Base-by-base conservation (phyloP, 2,888 invertebrate genomes). In the Germaria angustata region DNA sequence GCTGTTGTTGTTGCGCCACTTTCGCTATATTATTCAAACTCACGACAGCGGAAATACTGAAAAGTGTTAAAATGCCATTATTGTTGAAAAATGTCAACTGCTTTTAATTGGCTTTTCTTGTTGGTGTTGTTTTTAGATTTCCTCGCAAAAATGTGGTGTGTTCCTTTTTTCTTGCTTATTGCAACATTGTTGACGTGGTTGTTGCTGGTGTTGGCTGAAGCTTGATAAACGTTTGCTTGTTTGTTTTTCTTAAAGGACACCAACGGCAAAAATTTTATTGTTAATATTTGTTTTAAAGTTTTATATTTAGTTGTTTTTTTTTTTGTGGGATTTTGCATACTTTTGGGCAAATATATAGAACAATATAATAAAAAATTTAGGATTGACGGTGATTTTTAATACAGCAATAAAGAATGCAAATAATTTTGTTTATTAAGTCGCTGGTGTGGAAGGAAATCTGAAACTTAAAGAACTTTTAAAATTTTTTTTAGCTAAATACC, bases 101-200 rank as follows among this genome's bases (percentile, higher is more conserved):
- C 77, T 84, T 84, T 84, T 84, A 84, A 84, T 84, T 84, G 84
- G 84, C 84, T 82, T 83, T 80, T 81, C 76, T 77, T 72, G 85
- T 75, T 66, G 80, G 61, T 83, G 82, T 77, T 79, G 69, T 69
- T 69, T 57, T 73, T 72, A 53, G 72, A 71, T 71, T 39, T 78
- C 65, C 68, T 63, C 11, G 34, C 49, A 49, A 68, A 72, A 77
- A 68, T 49, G 15, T n/a, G n/a, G 34, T 15, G 9, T 46, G 28
- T 28, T 3, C n/a, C n/a, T 61, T 46, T 53, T 28, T 68, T 20
- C 15, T 49, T 17, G 7, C n/a, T 22, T 32, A 24, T 24, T 17
- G 65, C 65, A 65, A 78, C 53, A 78, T 57, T 53, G 63, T 78
- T 71, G 55, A 5, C n/a, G 5, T 41, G 22, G 57, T 20, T 51